Base-by-base conservation (phyloP, 2,113 vertebrate genomes). In the Pollimyrus isidori region DNA sequence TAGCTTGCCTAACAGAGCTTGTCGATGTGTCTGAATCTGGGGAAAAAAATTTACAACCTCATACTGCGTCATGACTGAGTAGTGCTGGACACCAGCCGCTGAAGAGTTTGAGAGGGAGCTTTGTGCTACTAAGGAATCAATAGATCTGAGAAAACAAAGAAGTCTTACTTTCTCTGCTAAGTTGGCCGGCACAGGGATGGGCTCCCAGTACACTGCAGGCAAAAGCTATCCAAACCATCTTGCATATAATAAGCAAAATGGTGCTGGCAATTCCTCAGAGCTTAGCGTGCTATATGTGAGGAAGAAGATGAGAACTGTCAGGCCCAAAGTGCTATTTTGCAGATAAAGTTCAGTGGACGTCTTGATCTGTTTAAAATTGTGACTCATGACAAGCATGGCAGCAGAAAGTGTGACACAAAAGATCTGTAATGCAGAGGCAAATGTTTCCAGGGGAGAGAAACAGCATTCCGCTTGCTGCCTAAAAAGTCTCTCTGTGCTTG, bases 231-330 rank as follows among this genome's bases (percentile, higher is more conserved):
- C 46, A 50, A 82, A 48, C 69, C 69, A 49, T 48, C 62, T 7
- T 21, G 62, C 50, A 21, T 80, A 69, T 48, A 88, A 49, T 53
- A 17, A 80, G 88, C 46, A 19, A 52, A 69, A 88, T n/a, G 49
- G 13, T 21, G 17, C 17, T 58, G 50, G 35, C 6, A 15, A 62
- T 56, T 35, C 53, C 49, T 10, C 15, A 21, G 50, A 58, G 30
- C n/a, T 69, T 45, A 65, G 39, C 49, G 0, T 89, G 45, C 49
- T 42, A 13, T 30, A 23, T 84, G 9, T 62, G 88, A 26, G 53
- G 65, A 82, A 52, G 13, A 48, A 53, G 26, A 76, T 76, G 48
- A 82, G 30, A 87, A 58, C 62, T 88, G 87, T 88, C 88, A 88
- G 48, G 26, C 88, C 88, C 45, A 50, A 49, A 26, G 11, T 53